phyloP scores from a whole-genome alignment of 2,113 vertebrate species.

The Pelvicachromis taeniatus region DNA sequence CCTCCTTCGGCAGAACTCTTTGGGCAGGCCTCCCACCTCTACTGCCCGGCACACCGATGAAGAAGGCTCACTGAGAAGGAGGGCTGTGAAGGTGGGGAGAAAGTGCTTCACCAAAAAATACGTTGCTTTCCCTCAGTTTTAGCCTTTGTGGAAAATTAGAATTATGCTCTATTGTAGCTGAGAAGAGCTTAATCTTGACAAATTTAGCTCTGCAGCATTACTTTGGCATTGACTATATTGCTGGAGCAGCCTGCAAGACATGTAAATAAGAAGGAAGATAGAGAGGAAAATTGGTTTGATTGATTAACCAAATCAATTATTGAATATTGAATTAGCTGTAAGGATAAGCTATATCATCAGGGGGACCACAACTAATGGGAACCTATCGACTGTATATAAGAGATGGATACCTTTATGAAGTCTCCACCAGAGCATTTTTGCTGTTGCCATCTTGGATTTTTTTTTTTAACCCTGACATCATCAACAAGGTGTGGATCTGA shows the following conservation, averaged over 20 bases:
- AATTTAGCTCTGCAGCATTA: not conserved
- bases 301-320: not conserved
- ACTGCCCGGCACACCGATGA: constrained; percentile 66
- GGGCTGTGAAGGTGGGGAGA: constrained; percentile 73
- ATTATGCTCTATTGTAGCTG: not conserved
- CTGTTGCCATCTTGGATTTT: not conserved
- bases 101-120: not conserved
- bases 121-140: not conserved
- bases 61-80: constrained; percentile 73
- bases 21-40: constrained; percentile 61
- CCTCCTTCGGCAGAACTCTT: constrained; percentile 64
- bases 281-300: not conserved
- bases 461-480: not conserved
- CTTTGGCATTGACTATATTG: not conserved
- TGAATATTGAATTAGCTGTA: not conserved
- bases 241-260: not conserved
- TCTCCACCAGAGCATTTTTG: not conserved
- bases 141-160: rapidly evolving
- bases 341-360: not conserved
- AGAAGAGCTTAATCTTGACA: not conserved
- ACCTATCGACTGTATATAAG: not conserved
- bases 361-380: not conserved
- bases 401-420: not conserved
- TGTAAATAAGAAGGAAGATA: not conserved
- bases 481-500: not conserved